phyloP scores from a whole-genome alignment of 2,888 invertebrate species.

The Meiosimyza platycephala region DNA sequence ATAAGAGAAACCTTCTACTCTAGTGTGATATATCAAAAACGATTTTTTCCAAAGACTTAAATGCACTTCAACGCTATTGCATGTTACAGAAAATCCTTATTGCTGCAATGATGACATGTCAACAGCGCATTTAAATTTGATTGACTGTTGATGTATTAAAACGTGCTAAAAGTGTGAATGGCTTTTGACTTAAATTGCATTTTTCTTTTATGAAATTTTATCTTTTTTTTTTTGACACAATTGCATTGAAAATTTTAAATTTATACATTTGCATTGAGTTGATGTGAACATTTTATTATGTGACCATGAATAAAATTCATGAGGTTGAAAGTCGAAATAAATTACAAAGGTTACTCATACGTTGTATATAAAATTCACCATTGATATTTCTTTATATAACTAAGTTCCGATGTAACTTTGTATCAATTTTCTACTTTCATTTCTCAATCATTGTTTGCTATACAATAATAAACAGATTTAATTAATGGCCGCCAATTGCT shows the following conservation, averaged over 20 bases:
- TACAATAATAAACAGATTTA: no score
- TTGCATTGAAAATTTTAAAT: no score
- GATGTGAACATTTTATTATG: background rate
- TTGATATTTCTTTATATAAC: no score
- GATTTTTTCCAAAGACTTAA: slow-evolving; percentile 30
- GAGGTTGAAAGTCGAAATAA: no score
- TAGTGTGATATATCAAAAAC: slow-evolving; percentile 7
- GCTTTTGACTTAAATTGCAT: background rate
- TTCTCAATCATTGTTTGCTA: no score
- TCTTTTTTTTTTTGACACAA: slow-evolving; percentile 14
- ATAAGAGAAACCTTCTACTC: background rate
- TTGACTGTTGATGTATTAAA: slow-evolving; percentile 36
- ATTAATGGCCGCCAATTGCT: no score
- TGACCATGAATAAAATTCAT: background rate
- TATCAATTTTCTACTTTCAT: no score
- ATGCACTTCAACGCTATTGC: no score
- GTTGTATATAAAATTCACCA: no score
- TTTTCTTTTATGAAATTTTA: slow-evolving; percentile 18
- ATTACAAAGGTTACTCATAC: slow-evolving; percentile 1
- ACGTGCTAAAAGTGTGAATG: slow-evolving; percentile 22
- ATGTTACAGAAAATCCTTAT: no score
- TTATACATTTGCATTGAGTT: background rate
- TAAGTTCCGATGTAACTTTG: no score
- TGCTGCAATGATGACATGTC: slow-evolving; percentile 28
- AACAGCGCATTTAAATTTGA: slow-evolving; percentile 36